Conservation (phyloP, 2,113 vertebrate genomes). For the Cololabis saira region DNA sequence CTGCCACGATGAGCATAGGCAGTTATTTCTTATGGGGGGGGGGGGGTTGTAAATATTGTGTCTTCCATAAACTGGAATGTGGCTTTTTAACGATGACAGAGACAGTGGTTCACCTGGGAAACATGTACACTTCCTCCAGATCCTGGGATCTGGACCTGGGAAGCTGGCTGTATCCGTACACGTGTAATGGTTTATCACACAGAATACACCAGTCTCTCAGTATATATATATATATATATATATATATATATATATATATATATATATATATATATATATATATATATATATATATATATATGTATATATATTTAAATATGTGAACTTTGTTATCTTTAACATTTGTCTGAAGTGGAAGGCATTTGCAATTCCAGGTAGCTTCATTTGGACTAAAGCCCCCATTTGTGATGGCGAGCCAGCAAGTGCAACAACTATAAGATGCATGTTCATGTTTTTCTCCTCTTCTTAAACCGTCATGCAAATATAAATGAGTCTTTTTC, state of each 20-base stretch:
- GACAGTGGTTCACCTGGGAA: slow-evolving; percentile 23
- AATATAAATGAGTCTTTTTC: slow-evolving; percentile 32
- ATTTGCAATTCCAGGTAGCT: slow-evolving; percentile 1
- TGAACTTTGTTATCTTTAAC: background rate
- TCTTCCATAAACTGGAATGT: slow-evolving; percentile 18
- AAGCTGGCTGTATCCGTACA: slow-evolving; percentile 24
- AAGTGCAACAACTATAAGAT: background rate
- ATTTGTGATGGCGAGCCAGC: background rate
- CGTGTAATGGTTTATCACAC: background rate
- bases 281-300: no score
- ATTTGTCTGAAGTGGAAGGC: background rate
- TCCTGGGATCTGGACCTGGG: slow-evolving; percentile 17
- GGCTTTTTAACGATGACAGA: slow-evolving; percentile 23
- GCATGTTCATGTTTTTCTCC: background rate
- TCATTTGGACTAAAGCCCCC: background rate
- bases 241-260: no score
- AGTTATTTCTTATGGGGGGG: no score
- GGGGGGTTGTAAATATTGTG: slow-evolving; percentile 22
- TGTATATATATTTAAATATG: no score
- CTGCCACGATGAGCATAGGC: slow-evolving; percentile 5
- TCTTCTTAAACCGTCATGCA: background rate
- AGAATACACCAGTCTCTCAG: background rate
- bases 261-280: no score
- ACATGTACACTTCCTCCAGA: slow-evolving; percentile 5
- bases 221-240: no score